A percentile compares a stretch with the other conserved stretches of the same genome.
Conservation (phyloP, 1,140 invertebrate species). For the Bombus confusus region DNA sequence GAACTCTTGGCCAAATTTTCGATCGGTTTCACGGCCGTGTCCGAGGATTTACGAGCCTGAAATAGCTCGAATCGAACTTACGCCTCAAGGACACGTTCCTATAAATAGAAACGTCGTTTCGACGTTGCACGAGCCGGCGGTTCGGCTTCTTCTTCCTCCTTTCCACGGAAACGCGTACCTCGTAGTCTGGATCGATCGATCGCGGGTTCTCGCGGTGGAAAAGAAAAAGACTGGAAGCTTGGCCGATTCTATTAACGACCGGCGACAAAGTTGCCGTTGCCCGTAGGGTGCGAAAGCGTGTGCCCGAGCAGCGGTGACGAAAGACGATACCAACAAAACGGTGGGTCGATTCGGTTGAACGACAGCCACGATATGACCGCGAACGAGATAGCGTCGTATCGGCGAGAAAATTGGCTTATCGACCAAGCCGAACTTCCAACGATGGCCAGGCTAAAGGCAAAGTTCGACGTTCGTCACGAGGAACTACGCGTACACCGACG, state of each 20-base stretch:
- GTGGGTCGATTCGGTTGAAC: constrained; percentile 53
- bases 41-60: constrained; percentile 24
- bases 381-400: constrained; percentile 52
- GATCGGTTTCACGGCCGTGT: constrained; percentile 14
- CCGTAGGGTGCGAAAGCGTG: constrained; percentile 17
- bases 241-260: background rate
- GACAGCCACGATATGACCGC: constrained; percentile 40
- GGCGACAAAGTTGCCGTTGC: background rate
- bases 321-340: constrained; percentile 45
- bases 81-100: constrained; percentile 12
- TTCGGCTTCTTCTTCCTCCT: background rate
- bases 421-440: constrained; percentile 33
- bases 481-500: background rate
- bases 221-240: background rate
- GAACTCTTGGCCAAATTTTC: constrained; percentile 25
- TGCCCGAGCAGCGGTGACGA: background rate
- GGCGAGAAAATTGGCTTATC: constrained; percentile 65
- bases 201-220: background rate
- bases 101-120: constrained; percentile 31
- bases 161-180: background rate
- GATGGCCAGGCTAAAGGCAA: constrained; percentile 7
- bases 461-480: constrained; percentile 4
- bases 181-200: background rate
- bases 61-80: constrained; percentile 43
- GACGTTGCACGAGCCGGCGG: background rate